phyloP scores from a whole-genome alignment of 2,113 vertebrate genomes.

The Rhizomys pruinosus region DNA sequence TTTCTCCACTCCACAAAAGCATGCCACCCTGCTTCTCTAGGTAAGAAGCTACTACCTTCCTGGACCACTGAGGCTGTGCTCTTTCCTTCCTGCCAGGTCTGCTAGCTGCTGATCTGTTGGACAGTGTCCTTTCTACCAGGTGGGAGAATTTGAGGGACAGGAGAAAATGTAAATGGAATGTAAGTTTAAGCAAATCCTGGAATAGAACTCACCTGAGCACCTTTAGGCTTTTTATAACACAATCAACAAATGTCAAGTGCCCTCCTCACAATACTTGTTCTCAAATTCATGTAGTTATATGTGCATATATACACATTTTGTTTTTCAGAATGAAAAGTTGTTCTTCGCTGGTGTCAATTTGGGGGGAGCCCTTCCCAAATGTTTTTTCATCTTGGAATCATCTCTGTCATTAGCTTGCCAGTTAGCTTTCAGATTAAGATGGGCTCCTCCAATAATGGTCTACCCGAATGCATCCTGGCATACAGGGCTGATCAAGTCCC shows the following conservation, averaged over 20 bases:
- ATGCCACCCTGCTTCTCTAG: not conserved
- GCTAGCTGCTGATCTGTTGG: not conserved
- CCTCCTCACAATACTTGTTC: not conserved
- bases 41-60: not conserved
- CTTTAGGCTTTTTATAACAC: not conserved
- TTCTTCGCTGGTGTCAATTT: conserved; percentile 22
- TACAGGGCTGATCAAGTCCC: not conserved
- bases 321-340: conserved; percentile 45
- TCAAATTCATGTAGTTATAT: not conserved
- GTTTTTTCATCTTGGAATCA: conserved; percentile 29
- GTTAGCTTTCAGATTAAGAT: conserved; percentile 31
- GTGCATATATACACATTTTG: not conserved
- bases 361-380: not conserved
- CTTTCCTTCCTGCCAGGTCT: not conserved
- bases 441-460: conserved; percentile 28
- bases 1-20: conserved; percentile 16
- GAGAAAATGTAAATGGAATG: conserved; percentile 10
- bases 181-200: conserved; percentile 31
- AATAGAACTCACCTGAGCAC: not conserved
- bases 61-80: not conserved
- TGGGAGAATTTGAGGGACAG: not conserved
- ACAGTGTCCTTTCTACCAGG: conserved; percentile 32
- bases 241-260: not conserved
- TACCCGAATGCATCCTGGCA: conserved; percentile 25
- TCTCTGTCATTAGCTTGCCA: not conserved